Percentiles rank a stretch among this genome's conserved stretches.
Conservation (phyloP, 1,140 invertebrate genomes). For the Nasonia vitripennis region DNA sequence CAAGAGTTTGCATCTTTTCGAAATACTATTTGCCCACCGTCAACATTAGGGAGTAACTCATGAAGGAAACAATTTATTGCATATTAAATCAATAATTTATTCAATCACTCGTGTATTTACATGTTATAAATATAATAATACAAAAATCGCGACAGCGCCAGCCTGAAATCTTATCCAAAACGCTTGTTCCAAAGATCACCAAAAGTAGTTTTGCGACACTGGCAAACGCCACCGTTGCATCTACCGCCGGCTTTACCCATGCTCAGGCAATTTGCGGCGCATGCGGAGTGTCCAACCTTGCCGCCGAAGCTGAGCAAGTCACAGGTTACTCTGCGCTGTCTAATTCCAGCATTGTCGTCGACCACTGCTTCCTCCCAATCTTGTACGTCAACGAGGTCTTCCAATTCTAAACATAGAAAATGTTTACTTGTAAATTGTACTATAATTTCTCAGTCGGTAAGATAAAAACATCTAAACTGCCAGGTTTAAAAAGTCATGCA, state of each 20-base stretch:
- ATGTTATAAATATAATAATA: too few relatives aligned
- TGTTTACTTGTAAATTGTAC: too few relatives aligned
- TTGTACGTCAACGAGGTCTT: not conserved
- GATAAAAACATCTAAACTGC: too few relatives aligned
- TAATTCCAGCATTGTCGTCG: not conserved
- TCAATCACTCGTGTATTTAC: too few relatives aligned
- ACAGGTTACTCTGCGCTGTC: conserved; percentile 1
- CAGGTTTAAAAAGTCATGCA: too few relatives aligned
- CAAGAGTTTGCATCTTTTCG: too few relatives aligned
- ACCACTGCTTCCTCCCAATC: not conserved
- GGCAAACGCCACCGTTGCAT: not conserved
- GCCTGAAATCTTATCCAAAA: not conserved
- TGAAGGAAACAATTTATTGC: too few relatives aligned
- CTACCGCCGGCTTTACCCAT: conserved; percentile 33
- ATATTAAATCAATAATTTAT: too few relatives aligned
- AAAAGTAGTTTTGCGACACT: not conserved
- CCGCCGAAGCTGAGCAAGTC: conserved; percentile 1
- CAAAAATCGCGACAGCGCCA: too few relatives aligned
- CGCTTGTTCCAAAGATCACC: not conserved
- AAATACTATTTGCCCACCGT: too few relatives aligned
- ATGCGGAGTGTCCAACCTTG: not conserved
- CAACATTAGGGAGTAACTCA: too few relatives aligned
- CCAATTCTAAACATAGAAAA: not conserved
- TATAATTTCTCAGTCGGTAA: too few relatives aligned
- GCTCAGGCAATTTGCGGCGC: conserved; percentile 29